Evolutionary conservation across 2,797 vertebrate species (phyloP), one percentile per base, ranked within the genome.

Genomic region (Sebastes iracundus): DNA sequence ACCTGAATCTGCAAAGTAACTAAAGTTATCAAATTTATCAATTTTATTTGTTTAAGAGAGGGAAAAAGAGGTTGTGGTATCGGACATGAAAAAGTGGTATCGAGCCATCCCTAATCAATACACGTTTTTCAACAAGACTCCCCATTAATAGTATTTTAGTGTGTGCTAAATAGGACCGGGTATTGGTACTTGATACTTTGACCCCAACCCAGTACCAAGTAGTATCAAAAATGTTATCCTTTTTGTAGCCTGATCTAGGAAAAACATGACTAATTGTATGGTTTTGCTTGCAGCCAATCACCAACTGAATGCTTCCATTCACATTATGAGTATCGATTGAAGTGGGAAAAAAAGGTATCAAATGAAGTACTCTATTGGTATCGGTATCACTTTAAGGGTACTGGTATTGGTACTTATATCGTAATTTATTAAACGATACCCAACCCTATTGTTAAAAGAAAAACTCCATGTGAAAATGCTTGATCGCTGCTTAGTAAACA

Each of bases 61-160:
- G 35, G 13, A 38, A 38, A 38, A 38, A 38, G 35, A 7, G 42
- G 42, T 42, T 42, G 38, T 42, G 13, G 38, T 42, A 42, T 42
- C 14, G 3, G 38, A 42, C 38, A 42, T 42, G 38, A 42, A 42
- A 42, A 42, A 42, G 14, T 18, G 14, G 42, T 46, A 46, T 46
- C 1, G 14, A 46, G 42, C 42, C 42, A 46, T 18, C 42, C 42
- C 42, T 46, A 46, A 18, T 58, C 23, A 58, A 16, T 58, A 14
- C 56, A 27, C 7, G 0, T 55, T 55, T 5, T 55, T 13, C 11
- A 0, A 0, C 35, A 14, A 38, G 0, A 55, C 5, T 55, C 5
- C n/a, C 22, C 11, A 22, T 55, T 5, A 55, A 11, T 55, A 18
- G 42, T 46, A 46, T 46, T 18, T 46, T 46, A 46, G 2, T 46